phyloP scores from a whole-genome alignment of 2,113 vertebrate genomes.

The Colaptes auratus region DNA sequence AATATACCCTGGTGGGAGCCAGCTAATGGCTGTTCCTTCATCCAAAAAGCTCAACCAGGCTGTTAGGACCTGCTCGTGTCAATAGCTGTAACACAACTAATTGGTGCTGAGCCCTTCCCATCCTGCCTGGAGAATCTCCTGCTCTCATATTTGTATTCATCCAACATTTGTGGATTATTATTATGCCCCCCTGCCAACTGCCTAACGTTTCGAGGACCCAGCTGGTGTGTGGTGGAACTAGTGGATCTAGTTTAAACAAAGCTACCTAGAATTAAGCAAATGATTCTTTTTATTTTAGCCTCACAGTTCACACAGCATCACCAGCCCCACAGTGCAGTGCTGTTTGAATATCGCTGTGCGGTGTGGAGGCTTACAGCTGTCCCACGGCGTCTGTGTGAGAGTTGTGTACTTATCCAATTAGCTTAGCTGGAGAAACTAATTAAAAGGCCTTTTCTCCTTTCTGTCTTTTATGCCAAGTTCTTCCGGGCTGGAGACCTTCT shows the following conservation, averaged over 20 bases:
- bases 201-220: not conserved
- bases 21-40: slow-evolving; percentile 11
- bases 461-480: not conserved
- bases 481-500: not conserved
- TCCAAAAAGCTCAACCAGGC: not conserved
- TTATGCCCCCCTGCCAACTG: not conserved
- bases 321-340: not conserved
- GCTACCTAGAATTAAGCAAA: not conserved
- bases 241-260: not conserved
- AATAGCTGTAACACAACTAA: not conserved
- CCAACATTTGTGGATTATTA: not conserved
- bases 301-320: not conserved
- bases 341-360: not conserved
- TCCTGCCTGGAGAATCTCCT: not conserved
- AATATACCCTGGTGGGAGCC: slow-evolving; percentile 1
- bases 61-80: not conserved
- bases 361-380: not conserved
- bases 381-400: not conserved
- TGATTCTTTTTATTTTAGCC: not conserved
- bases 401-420: not conserved
- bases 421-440: not conserved
- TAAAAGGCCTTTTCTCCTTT: not conserved
- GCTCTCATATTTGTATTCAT: not conserved
- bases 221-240: not conserved
- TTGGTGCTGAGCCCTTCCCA: not conserved